Evolutionary conservation across 2,888 invertebrate species (phyloP).

Genomic region (Alsophila aescularia): DNA sequence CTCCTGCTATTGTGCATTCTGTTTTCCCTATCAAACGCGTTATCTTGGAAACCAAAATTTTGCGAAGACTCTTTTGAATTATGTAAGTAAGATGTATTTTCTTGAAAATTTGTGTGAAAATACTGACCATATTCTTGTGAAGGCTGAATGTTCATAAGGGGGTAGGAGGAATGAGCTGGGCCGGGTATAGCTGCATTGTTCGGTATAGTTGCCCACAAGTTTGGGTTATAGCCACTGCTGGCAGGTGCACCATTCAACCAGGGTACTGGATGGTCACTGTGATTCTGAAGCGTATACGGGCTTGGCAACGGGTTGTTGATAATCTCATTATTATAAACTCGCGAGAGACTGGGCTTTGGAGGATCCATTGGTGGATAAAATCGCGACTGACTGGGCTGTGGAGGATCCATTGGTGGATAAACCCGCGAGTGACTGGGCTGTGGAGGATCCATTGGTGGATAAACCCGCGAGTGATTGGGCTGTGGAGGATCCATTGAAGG

Average conservation of each 20-base stretch:
- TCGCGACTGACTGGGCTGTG: slow-evolving; percentile 15
- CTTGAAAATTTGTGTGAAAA: neutral
- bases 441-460: slow-evolving; percentile 1
- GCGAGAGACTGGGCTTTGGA: slow-evolving; percentile 13
- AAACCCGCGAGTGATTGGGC: slow-evolving; percentile 29
- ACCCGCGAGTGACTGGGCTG: slow-evolving; percentile 24
- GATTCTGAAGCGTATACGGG: no score
- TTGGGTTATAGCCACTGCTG: neutral
- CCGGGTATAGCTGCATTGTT: neutral
- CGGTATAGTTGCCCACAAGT: slow-evolving; percentile 1
- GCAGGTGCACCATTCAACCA: neutral
- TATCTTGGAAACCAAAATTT: neutral
- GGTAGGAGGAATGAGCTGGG: neutral
- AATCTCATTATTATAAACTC: slow-evolving; percentile 45
- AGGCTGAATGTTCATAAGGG: neutral
- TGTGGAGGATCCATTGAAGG: no score
- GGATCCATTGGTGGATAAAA: slow-evolving; percentile 26
- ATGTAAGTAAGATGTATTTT: neutral
- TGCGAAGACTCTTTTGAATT: neutral
- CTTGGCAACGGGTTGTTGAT: slow-evolving; percentile 48
- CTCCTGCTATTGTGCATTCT: neutral
- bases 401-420: slow-evolving; percentile 15
- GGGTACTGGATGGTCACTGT: slow-evolving; percentile 17
- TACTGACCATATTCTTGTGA: slow-evolving; percentile 4
- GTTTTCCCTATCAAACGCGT: neutral